Evolutionary conservation across 1,140 invertebrate species (phyloP).

Genomic region (Ptiloglossa arizonensis): DNA sequence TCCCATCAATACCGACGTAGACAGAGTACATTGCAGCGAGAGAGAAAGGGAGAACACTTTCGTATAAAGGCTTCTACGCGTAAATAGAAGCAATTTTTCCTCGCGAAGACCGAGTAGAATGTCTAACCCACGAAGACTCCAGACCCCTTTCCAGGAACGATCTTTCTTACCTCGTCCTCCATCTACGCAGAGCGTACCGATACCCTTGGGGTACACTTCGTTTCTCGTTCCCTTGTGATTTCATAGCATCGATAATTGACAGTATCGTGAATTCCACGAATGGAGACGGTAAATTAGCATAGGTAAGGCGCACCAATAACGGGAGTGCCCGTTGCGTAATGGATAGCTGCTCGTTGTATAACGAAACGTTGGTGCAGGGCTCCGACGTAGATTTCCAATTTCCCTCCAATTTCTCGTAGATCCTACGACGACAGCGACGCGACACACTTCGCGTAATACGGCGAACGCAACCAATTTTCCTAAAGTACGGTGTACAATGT

Average conservation of each 20-base stretch:
- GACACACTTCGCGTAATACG: not conserved
- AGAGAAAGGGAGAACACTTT: no score
- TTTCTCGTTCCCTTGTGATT: no score
- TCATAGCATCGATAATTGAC: constrained; percentile 12
- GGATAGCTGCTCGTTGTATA: not conserved
- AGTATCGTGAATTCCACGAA: not conserved
- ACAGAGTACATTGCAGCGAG: no score
- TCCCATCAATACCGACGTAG: no score
- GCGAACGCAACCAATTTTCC: not conserved
- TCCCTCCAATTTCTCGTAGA: not conserved
- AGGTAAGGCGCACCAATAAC: not conserved
- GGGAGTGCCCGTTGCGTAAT: not conserved
- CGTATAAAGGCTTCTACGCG: no score
- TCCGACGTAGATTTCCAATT: not conserved
- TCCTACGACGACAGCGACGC: not conserved
- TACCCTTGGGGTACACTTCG: no score
- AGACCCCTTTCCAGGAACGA: no score
- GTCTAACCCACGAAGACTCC: no score
- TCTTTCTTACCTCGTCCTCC: no score
- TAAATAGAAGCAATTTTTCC: no score
- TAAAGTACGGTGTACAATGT: not conserved
- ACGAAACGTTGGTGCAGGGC: not conserved
- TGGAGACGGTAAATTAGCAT: not conserved
- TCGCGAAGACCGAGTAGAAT: no score
- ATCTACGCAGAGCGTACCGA: no score